A percentile compares a stretch with the other conserved stretches of the same genome.
Evolutionary conservation across 2,888 invertebrate genomes (phyloP).

Genomic region (Anoplius nigerrimus): DNA sequence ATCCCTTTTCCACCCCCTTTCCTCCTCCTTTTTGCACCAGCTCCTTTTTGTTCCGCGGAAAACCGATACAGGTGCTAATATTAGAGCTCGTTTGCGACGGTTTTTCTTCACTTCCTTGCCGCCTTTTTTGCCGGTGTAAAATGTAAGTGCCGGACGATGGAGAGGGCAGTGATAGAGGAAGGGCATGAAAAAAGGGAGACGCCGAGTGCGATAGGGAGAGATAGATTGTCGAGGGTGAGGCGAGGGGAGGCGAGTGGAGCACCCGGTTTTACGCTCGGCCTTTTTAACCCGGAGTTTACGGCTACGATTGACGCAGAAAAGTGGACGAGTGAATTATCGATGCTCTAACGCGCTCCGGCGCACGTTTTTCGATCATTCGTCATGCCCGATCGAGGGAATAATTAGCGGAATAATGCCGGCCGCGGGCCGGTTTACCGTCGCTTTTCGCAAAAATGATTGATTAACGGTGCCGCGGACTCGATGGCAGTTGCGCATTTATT

Average conservation of each 20-base stretch:
- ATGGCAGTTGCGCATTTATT: background rate
- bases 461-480: background rate
- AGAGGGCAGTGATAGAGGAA: background rate
- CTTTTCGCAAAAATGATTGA: too few species aligned
- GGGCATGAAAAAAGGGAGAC: constrained; percentile 10
- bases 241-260: constrained; percentile 20
- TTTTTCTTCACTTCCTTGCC: constrained; percentile 2
- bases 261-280: constrained; percentile 29
- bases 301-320: too few species aligned
- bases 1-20: constrained; percentile 11
- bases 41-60: constrained; percentile 31
- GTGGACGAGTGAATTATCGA: too few species aligned
- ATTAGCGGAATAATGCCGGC: too few species aligned
- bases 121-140: background rate
- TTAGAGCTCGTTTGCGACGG: background rate
- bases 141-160: background rate
- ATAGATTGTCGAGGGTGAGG: constrained; percentile 27
- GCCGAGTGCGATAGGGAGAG: constrained; percentile 20
- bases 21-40: constrained; percentile 30
- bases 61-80: constrained; percentile 27
- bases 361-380: too few species aligned
- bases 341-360: too few species aligned
- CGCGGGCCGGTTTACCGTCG: too few species aligned
- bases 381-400: too few species aligned
- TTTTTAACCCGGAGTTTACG: constrained; percentile 16